phyloP scores from a whole-genome alignment of 1,140 invertebrate species.

The Medauroidea extradentata region DNA sequence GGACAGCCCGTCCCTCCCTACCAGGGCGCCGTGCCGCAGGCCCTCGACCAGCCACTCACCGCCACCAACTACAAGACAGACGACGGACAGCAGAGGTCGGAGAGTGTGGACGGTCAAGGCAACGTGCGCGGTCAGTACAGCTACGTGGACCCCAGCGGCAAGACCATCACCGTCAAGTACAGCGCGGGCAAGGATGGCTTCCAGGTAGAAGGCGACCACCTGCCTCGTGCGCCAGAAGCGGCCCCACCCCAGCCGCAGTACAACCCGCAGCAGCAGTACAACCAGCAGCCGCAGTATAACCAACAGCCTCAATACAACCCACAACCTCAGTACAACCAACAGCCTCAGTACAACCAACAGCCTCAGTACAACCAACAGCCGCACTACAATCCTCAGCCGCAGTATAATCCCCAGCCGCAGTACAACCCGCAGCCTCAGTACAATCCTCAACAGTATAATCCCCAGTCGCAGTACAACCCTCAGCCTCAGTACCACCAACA shows the following conservation, averaged over 20 bases:
- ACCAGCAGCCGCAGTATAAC: neutral
- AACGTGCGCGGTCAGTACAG: conserved; percentile 44
- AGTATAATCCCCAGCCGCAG: neutral
- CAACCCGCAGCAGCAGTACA: conserved; percentile 3
- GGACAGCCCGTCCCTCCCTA: neutral
- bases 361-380: neutral
- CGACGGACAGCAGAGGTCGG: conserved; percentile 21
- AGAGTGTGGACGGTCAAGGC: conserved; percentile 28
- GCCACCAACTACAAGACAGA: conserved; percentile 25
- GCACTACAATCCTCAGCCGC: conserved; percentile 10
- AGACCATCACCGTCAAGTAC: conserved; percentile 56
- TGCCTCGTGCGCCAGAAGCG: neutral
- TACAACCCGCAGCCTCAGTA: neutral
- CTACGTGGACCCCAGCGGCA: conserved; percentile 48
- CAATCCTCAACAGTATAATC: neutral
- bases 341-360: neutral
- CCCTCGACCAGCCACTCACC: neutral
- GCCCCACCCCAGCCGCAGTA: neutral
- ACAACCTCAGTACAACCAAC: neutral
- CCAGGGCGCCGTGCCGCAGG: neutral
- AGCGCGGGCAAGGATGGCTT: conserved; percentile 62
- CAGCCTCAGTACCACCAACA: neutral
- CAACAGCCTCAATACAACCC: neutral
- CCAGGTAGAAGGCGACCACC: conserved; percentile 38
- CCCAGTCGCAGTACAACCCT: conserved; percentile 12